These are phyloP conservation scores for Drosophila novamexicana DNA, from an alignment of 1,140 invertebrate genomes.

Conservation along the genomic window DNA sequence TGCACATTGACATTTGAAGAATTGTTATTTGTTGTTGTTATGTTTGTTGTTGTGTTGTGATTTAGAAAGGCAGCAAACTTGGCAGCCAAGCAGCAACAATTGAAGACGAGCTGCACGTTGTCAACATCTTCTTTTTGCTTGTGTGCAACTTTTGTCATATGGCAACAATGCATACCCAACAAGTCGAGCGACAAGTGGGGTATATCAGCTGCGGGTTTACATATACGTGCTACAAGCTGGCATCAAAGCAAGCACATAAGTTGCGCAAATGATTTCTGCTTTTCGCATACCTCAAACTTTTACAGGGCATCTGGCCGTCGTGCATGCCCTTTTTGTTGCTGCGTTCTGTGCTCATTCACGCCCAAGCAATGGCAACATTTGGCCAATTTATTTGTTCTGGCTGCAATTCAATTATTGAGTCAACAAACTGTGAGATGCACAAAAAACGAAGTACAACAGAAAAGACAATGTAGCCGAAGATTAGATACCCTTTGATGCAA, in stretches of 20 bases:
- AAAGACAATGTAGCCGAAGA: background rate
- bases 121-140: conserved; percentile 24
- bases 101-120: conserved; percentile 47
- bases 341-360: conserved; percentile 32
- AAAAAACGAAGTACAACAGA: background rate
- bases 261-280: too few relatives aligned
- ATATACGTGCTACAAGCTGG: too few relatives aligned
- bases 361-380: conserved; percentile 22
- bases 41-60: conserved; percentile 23
- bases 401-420: conserved; percentile 30
- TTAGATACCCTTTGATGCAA: background rate
- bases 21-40: conserved; percentile 19
- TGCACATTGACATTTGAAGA: conserved; percentile 71
- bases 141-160: conserved; percentile 29
- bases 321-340: background rate
- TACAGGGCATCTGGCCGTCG: background rate
- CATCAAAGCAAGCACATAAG: too few relatives aligned
- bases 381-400: conserved; percentile 35
- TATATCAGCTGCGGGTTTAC: background rate
- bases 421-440: conserved; percentile 18
- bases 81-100: conserved; percentile 26
- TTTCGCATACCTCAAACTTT: too few relatives aligned
- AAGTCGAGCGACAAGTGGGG: background rate
- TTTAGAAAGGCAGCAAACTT: conserved; percentile 49
- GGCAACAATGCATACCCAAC: conserved; percentile 2